Conservation (phyloP, 2,797 vertebrate genomes). For the Falco peregrinus region DNA sequence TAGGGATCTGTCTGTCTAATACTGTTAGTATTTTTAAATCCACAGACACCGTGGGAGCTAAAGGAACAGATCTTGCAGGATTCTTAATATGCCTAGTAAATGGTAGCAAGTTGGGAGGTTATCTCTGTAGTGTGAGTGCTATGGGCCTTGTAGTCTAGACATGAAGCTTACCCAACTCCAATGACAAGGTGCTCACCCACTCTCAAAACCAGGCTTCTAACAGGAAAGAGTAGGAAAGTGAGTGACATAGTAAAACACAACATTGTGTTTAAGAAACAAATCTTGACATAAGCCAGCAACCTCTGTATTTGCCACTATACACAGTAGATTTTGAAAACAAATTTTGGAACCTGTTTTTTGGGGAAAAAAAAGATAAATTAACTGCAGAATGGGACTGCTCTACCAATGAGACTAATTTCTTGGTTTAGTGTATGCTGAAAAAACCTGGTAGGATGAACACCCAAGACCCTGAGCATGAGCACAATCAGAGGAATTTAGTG, state of each 20-base stretch:
- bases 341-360: background rate
- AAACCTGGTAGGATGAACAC: background rate
- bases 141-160: fast-evolving
- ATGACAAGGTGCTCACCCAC: background rate
- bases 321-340: background rate
- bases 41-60: background rate
- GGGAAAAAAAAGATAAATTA: background rate
- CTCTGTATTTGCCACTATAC: background rate
- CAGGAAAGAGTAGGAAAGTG: background rate
- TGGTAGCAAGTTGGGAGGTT: background rate
- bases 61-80: background rate
- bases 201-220: background rate
- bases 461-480: background rate
- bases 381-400: background rate
- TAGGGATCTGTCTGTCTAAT: background rate
- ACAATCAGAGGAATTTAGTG: background rate
- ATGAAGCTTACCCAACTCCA: background rate
- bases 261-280: background rate
- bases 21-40: background rate
- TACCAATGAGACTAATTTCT: background rate
- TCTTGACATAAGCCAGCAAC: background rate
- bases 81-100: background rate
- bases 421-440: background rate
- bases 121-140: background rate
- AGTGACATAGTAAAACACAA: background rate